Evolutionary conservation across 2,113 vertebrate genomes (phyloP).

Genomic region (Platichthys flesus): DNA sequence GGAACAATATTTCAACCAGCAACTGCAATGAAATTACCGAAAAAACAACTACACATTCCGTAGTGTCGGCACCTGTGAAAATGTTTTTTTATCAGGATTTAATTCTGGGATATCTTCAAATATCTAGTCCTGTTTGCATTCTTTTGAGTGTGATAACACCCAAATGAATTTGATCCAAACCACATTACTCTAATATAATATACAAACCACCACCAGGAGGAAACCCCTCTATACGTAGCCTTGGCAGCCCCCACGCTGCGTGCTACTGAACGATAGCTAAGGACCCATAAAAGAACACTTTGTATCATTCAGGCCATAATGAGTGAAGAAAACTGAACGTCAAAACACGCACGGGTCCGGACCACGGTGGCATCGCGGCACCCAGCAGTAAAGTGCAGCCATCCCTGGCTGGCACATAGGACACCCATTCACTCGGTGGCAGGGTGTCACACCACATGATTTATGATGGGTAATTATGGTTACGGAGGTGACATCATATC

Average conservation of each 20-base stretch:
- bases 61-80: no score
- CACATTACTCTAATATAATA: not conserved
- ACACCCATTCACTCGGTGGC: constrained; percentile 77
- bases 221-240: not conserved
- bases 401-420: constrained; percentile 75
- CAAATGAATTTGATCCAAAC: not conserved
- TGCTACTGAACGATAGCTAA: constrained; percentile 49
- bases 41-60: no score
- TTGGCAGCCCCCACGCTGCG: constrained; percentile 24
- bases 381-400: constrained; percentile 71
- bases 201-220: constrained; percentile 13
- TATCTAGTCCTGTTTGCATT: not conserved
- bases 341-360: constrained; percentile 33
- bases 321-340: constrained; percentile 34
- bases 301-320: constrained; percentile 43
- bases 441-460: constrained; percentile 81
- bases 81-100: not conserved
- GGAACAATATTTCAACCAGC: no score
- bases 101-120: not conserved
- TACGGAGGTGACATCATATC: constrained; percentile 83
- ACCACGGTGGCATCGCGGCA: constrained; percentile 40
- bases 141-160: not conserved
- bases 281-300: constrained; percentile 9
- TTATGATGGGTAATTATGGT: constrained; percentile 85
- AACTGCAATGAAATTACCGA: no score